Base-by-base conservation (phyloP, 2,797 vertebrate species). In the Oceanodroma leucorhoa region DNA sequence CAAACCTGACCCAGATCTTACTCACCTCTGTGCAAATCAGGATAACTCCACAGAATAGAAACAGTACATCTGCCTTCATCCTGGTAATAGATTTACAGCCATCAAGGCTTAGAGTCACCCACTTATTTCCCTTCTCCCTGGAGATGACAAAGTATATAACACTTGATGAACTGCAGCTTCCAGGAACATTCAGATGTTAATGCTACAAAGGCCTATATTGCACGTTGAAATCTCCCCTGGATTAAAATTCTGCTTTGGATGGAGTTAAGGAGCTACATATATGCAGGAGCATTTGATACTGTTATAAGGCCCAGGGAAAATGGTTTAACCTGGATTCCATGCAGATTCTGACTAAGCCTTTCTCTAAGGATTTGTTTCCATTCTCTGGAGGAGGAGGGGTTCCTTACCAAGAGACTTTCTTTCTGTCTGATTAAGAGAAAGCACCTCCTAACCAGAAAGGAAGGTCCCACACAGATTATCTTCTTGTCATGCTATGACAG, bases 341-440 rank as follows among this genome's bases (percentile, higher is more conserved):
- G 88, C 90, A 78, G 66, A 67, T 73, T 95, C 94, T 93, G 88
- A 82, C 88, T 94, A 95, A 97, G 81, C 94, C 87, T 97, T 94
- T 85, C 87, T 90, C 78, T 78, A 76, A 96, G 96, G 93, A 94
- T 90, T 96, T 97, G 79, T 76, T 97, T 96, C 88, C 38, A 83
- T 91, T 92, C 95, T 93, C 79, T 94, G 69, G 54, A 89, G 76
- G 70, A 88, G 96, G 91, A 90, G 26, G 50, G 9, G 20, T 62
- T 95, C 91, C 76, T 94, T 67, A 76, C 87, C 43, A 70, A 90
- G 69, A 90, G 69, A 93, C 89, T 78, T 84, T 89, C 81, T 82
- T 91, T 80, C 82, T 43, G 87, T 92, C 93, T 95, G 90, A 96
- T 97, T 91, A 96, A 83, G 58, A 92, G 85, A 93, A 78, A 89